Evolutionary conservation across 2,113 vertebrate genomes (phyloP), one percentile per base, ranked within the genome.

Genomic region (Rhinolophus ferrumequinum): DNA sequence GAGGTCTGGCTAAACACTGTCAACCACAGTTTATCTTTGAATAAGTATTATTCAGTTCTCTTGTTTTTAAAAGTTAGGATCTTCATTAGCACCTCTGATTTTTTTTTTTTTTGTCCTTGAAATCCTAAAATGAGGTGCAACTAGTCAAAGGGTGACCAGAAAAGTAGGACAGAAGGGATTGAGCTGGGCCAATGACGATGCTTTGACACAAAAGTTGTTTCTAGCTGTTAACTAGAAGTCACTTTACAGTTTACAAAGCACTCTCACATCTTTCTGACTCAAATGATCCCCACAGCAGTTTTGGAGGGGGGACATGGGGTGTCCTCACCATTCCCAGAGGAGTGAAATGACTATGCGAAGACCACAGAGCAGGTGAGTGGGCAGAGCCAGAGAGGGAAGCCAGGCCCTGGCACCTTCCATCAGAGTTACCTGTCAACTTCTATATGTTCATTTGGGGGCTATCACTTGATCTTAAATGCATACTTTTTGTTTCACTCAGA

Each of bases 221-320:
- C 72, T 69, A 16, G 66, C 24, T 52, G n/a, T 93, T 30, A 66
- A 44, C 19, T 28, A 47, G 60, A 30, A 58, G 19, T 38, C 35
- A 41, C 18, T 80, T 73, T 52, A 54, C 33, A 58, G 26, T 50
- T 50, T 90, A 19, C 26, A 75, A 54, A 50, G 52, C 12, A 15
- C 26, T 44, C 28, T 26, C 35, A 30, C 10, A 30, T 33, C 28
- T 35, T 18, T 50, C 16, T 11, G 41, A 52, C 30, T 60, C 14
- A 1, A 50, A 6, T 5, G 80, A 54, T 35, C 28, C 22, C 2
- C 21, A 47, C 1, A 22, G 69, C 28, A 35, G 8, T 41, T 9
- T 1, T 16, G 1, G 26, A 28, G 30, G 6, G 6, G 47, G 21
- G 8, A 4, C 28, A 0, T 10, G 0, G 2, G 58, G 0, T 26